Conservation (phyloP, 2,888 invertebrate genomes). For the Tachina lurida region DNA sequence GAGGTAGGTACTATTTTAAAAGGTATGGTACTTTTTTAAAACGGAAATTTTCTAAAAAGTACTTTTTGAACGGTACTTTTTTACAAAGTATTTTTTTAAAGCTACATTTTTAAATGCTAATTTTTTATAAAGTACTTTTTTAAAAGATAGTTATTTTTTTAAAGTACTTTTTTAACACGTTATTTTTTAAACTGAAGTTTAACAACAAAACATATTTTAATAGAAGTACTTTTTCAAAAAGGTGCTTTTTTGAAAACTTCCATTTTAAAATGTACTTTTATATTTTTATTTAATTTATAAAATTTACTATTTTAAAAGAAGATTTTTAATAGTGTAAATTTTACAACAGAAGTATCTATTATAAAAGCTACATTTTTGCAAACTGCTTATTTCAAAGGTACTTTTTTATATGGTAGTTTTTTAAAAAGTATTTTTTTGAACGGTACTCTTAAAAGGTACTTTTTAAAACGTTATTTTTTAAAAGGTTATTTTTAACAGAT, state of each 20-base stretch:
- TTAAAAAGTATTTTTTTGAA: neutral
- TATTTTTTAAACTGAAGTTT: no score
- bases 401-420: neutral
- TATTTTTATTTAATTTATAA: neutral
- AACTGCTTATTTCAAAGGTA: neutral
- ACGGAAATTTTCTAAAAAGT: no score
- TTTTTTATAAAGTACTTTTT: no score
- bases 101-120: no score
- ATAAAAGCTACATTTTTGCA: no score
- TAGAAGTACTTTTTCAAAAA: neutral
- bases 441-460: neutral
- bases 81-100: no score
- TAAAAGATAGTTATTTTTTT: neutral
- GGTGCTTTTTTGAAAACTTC: neutral
- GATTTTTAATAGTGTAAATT: no score
- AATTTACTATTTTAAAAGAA: no score
- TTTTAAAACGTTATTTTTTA: neutral
- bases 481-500: neutral
- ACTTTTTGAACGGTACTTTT: neutral
- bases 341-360: no score
- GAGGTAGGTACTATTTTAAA: no score
- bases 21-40: no score
- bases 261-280: neutral
- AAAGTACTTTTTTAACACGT: neutral
- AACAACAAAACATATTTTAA: no score